Conservation (phyloP, 2,797 vertebrate species). For the Enteromius anoplus region DNA sequence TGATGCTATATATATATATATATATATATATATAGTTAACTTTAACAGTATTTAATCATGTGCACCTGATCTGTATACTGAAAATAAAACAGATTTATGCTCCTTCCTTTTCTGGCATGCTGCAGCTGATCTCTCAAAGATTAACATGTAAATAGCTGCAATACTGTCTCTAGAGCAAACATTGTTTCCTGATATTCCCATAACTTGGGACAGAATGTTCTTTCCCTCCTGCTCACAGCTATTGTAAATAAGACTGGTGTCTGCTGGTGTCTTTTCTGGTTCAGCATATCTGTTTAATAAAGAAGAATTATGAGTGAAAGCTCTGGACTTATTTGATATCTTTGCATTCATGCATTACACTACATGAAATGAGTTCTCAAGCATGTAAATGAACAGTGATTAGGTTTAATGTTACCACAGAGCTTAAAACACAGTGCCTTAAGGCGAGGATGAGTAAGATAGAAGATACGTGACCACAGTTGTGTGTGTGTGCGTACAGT, state of each 20-base stretch:
- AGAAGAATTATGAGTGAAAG: background rate
- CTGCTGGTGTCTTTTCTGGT: background rate
- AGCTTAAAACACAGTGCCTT: slow-evolving; percentile 14
- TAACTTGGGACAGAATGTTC: slow-evolving; percentile 56
- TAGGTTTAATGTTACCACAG: slow-evolving; percentile 14
- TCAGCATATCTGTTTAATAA: background rate
- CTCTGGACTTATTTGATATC: slow-evolving; percentile 4
- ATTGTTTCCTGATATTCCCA: slow-evolving; percentile 58
- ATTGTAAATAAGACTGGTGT: background rate
- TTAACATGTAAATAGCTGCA: slow-evolving; percentile 55
- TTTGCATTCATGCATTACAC: background rate
- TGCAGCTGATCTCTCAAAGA: slow-evolving; percentile 51
- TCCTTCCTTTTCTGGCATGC: slow-evolving; percentile 37
- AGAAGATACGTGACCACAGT: slow-evolving; percentile 26
- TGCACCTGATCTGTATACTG: slow-evolving; percentile 12
- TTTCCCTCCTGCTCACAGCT: slow-evolving; percentile 24
- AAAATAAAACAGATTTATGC: background rate
- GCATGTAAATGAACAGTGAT: background rate
- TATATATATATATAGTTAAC: background rate
- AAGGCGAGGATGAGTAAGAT: slow-evolving; percentile 20
- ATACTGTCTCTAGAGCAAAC: slow-evolving; percentile 59
- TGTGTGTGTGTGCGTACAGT: background rate
- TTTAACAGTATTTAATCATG: background rate
- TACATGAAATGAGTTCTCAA: background rate
- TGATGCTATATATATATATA: background rate